Conservation (phyloP, 1,140 invertebrate genomes). For the Leptinotarsa lineolata region DNA sequence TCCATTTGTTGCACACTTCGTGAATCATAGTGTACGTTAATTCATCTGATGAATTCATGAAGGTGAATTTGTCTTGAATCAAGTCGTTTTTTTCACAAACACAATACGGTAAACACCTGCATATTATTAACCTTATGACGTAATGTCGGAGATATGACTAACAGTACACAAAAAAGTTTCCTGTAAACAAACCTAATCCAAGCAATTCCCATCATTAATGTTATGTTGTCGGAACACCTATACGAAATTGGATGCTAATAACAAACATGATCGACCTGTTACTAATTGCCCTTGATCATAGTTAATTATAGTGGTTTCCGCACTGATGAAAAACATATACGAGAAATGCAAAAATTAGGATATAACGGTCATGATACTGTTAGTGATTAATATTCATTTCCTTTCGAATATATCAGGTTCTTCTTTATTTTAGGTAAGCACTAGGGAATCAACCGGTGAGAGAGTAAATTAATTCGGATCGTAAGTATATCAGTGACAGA, state of each 20-base stretch:
- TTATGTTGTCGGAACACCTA: not conserved
- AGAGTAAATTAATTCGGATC: not conserved
- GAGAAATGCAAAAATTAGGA: not conserved
- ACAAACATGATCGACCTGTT: not conserved
- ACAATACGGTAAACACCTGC: too few species aligned
- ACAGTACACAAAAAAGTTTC: not conserved
- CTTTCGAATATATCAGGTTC: not conserved
- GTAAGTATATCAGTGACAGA: not conserved
- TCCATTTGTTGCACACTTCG: too few species aligned
- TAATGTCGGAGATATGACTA: not conserved
- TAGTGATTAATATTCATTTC: not conserved
- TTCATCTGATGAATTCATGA: too few species aligned
- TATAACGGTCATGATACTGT: not conserved
- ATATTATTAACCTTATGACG: too few species aligned
- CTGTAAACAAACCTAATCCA: not conserved
- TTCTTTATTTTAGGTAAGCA: not conserved
- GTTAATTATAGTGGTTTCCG: constrained; percentile 1
- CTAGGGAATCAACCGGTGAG: not conserved
- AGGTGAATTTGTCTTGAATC: too few species aligned
- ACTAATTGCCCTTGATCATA: not conserved
- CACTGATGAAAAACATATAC: not conserved
- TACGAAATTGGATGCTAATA: constrained; percentile 5
- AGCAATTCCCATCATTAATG: not conserved
- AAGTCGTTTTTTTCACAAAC: too few species aligned
- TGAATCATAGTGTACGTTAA: too few species aligned